Percentiles rank a stretch among this genome's conserved stretches.
Evolutionary conservation across 2,888 invertebrate species (phyloP).

Genomic region (Operophtera brumata): DNA sequence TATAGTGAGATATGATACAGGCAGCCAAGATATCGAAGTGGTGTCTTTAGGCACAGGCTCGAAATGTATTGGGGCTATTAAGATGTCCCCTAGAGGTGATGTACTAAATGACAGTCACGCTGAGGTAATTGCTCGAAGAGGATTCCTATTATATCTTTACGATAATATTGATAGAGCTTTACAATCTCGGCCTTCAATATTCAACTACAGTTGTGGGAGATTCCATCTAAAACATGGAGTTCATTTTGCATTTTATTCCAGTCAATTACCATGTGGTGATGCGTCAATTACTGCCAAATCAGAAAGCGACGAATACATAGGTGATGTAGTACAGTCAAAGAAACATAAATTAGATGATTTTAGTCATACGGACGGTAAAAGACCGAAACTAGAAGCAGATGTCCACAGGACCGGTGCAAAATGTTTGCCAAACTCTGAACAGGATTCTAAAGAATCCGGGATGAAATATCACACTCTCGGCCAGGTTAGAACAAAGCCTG

Average conservation of each 20-base stretch:
- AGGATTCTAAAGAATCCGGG: constrained; percentile 82
- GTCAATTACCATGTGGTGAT: constrained; percentile 96
- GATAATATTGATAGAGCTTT: constrained; percentile 77
- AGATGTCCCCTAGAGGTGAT: constrained; percentile 84
- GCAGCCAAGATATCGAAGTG: constrained; percentile 70
- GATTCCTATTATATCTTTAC: constrained; percentile 89
- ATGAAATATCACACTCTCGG: constrained; percentile 84
- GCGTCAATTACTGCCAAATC: constrained; percentile 89
- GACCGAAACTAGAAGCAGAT: constrained; percentile 45
- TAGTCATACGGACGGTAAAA: constrained; percentile 44
- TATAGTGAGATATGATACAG: constrained; percentile 80
- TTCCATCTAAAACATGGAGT: constrained; percentile 80
- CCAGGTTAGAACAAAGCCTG: constrained; percentile 92
- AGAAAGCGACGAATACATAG: constrained; percentile 50
- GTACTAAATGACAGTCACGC: constrained; percentile 95
- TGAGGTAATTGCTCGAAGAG: constrained; percentile 92
- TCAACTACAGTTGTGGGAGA: constrained; percentile 45
- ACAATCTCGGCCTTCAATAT: constrained; percentile 55
- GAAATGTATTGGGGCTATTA: constrained; percentile 90
- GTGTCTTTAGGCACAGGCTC: constrained; percentile 95
- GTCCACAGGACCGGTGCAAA: constrained; percentile 95
- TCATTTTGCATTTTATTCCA: constrained; percentile 91
- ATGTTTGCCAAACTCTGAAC: constrained; percentile 77
- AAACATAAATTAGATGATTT: constrained; percentile 47
- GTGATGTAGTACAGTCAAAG: constrained; percentile 46